A percentile compares a stretch with the other conserved stretches of the same genome.
Conservation (phyloP, 2,113 vertebrate species). For the Zapornia atra region DNA sequence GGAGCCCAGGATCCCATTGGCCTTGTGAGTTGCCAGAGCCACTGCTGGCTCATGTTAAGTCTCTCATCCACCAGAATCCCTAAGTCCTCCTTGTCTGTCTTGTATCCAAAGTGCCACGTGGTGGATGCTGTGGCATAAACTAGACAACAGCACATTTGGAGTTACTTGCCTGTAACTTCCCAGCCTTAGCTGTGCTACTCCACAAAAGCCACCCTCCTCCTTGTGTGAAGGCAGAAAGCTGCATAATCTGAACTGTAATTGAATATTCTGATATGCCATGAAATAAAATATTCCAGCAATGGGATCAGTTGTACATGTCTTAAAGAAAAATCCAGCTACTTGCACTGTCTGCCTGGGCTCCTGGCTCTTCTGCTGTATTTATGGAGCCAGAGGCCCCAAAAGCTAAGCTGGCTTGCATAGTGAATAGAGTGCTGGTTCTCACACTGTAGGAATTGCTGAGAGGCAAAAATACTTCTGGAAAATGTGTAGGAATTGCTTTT, state of each 20-base stretch:
- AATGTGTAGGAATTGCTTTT: neutral
- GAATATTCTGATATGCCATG: neutral
- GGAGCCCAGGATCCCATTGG: too few species aligned
- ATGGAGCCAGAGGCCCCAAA: neutral
- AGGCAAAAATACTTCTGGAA: neutral
- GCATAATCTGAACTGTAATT: neutral
- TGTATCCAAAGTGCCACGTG: accelerated
- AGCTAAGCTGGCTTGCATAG: neutral
- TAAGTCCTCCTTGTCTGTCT: too few species aligned
- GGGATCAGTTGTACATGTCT: neutral
- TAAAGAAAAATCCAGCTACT: neutral
- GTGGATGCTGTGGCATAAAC: neutral
- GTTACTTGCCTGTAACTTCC: neutral
- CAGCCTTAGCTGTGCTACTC: neutral
- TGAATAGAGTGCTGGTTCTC: neutral
- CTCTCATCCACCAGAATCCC: too few species aligned
- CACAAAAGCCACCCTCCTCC: neutral
- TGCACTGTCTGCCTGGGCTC: neutral
- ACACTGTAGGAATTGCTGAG: neutral
- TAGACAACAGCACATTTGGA: neutral
- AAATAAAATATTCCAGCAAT: neutral
- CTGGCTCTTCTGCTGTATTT: neutral
- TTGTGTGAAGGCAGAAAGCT: neutral
- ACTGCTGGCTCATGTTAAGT: too few species aligned
- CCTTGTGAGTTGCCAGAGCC: too few species aligned